Evolutionary conservation across 2,113 vertebrate species (phyloP).

Genomic region (Zapus hudsonius): DNA sequence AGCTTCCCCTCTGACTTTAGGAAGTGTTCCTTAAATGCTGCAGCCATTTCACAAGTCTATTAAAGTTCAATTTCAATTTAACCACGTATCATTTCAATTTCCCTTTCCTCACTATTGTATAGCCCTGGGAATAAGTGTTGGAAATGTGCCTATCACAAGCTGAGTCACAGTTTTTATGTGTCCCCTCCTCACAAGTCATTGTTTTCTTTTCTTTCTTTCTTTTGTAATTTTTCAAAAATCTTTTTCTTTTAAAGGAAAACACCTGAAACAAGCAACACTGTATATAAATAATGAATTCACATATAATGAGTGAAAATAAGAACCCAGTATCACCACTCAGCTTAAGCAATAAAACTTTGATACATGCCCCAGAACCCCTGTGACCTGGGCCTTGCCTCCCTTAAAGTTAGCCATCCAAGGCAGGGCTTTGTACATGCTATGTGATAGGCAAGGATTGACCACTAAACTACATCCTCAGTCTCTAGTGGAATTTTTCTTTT

Average conservation of each 20-base stretch:
- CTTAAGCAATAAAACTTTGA: constrained; percentile 6
- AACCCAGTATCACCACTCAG: too few species aligned
- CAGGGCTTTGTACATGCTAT: not conserved
- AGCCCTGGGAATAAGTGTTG: constrained; percentile 68
- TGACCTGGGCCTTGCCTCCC: not conserved
- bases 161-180: constrained; percentile 55
- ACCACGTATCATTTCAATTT: constrained; percentile 77
- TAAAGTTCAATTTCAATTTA: constrained; percentile 76
- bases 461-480: not conserved
- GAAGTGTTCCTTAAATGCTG: constrained; percentile 81
- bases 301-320: not conserved
- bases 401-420: not conserved
- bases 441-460: not conserved
- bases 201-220: constrained; percentile 45
- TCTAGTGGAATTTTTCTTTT: not conserved
- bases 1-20: constrained; percentile 80
- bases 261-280: not conserved
- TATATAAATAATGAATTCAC: not conserved
- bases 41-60: constrained; percentile 70
- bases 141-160: constrained; percentile 67
- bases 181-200: constrained; percentile 55
- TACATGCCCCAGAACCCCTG: not conserved
- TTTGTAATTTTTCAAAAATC: not conserved
- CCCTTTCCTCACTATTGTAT: constrained; percentile 72
- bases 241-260: constrained; percentile 27